A percentile compares a stretch with the other conserved stretches of the same genome.
Conservation (phyloP, 2,113 vertebrate genomes). For the Pterophyllum scalare region DNA sequence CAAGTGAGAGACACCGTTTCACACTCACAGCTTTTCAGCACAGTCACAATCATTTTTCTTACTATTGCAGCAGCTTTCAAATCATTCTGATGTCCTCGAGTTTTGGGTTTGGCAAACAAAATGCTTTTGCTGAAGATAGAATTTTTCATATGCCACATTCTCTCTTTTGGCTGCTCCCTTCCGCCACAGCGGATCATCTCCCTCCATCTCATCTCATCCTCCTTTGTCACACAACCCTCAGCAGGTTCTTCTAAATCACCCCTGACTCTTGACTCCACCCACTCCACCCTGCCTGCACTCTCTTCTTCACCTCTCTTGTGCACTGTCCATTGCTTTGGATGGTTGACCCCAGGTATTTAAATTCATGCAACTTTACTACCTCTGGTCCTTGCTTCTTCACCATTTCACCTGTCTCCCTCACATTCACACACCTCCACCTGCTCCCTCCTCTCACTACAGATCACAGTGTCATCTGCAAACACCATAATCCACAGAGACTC, state of each 20-base stretch:
- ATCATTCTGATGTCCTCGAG: not conserved
- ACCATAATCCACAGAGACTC: too few relatives aligned
- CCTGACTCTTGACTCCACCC: too few relatives aligned
- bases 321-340: too few relatives aligned
- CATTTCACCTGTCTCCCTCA: too few relatives aligned
- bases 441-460: too few relatives aligned
- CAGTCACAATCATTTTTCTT: constrained; percentile 2
- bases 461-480: too few relatives aligned
- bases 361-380: too few relatives aligned
- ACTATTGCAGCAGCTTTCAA: not conserved
- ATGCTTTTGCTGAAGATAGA: not conserved
- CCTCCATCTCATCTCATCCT: not conserved
- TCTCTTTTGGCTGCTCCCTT: not conserved
- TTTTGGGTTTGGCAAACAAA: not conserved
- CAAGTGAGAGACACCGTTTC: not conserved
- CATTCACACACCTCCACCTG: too few relatives aligned
- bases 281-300: too few relatives aligned
- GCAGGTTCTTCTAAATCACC: not conserved
- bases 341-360: too few relatives aligned
- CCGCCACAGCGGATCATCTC: not conserved
- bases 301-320: too few relatives aligned
- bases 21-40: not conserved
- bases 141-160: not conserved
- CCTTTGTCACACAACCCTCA: not conserved
- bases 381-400: too few relatives aligned